These are phyloP conservation scores for Crotalus horridus DNA, from an alignment of 2,113 vertebrate species.

Conservation along the genomic window DNA sequence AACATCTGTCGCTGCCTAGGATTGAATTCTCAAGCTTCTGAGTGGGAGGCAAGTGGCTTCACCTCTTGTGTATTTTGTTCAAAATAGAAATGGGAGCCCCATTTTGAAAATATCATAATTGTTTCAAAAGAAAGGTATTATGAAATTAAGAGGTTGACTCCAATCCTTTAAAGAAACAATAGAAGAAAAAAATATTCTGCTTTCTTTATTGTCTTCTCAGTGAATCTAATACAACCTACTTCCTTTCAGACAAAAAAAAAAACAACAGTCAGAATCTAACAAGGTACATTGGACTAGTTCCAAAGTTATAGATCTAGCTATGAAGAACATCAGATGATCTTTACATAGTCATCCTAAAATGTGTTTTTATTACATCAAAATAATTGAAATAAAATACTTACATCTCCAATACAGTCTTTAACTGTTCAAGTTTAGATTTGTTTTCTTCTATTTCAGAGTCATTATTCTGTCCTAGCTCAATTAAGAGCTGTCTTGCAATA, in stretches of 20 bases:
- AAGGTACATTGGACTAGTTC: neutral
- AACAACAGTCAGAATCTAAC: neutral
- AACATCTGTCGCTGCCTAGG: too few species aligned
- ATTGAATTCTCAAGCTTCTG: too few species aligned
- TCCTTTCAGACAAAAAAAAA: neutral
- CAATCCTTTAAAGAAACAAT: neutral
- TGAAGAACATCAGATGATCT: neutral
- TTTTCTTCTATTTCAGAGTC: constrained; percentile 92
- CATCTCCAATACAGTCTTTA: constrained; percentile 90
- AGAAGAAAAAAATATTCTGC: neutral
- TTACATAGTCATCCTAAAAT: neutral
- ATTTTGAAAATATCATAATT: neutral
- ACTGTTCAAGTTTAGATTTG: constrained; percentile 89
- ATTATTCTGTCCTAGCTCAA: constrained; percentile 85
- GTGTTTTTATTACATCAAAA: neutral
- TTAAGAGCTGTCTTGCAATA: constrained; percentile 84
- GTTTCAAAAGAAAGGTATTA: neutral
- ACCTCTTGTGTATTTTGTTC: neutral
- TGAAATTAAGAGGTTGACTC: neutral
- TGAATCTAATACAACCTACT: neutral
- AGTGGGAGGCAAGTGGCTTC: too few species aligned
- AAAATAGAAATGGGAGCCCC: neutral
- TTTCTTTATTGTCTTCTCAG: neutral
- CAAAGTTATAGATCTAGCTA: neutral
- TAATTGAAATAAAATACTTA: constrained; percentile 62